These are phyloP conservation scores for Serrognathus titanus DNA, from an alignment of 2,888 invertebrate species.

Conservation along the genomic window DNA sequence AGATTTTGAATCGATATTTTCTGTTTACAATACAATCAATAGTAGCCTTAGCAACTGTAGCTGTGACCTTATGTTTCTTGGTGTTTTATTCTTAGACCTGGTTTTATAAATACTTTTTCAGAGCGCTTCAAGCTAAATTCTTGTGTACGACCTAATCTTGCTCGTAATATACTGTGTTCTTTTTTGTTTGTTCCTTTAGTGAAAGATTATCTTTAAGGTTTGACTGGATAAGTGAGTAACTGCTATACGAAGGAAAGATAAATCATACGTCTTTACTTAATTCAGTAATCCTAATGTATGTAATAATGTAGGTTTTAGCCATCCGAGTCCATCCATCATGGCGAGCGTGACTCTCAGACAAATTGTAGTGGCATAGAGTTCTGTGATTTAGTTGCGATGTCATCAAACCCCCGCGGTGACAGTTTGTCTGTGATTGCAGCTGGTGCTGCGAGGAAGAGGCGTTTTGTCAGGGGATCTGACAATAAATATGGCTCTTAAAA, in stretches of 20 bases:
- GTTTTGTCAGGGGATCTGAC: neutral
- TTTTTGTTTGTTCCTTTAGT: neutral
- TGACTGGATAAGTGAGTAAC: neutral
- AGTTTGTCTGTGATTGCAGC: slow-evolving; percentile 20
- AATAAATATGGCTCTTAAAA: neutral
- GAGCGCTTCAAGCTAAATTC: neutral
- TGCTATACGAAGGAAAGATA: slow-evolving; percentile 6
- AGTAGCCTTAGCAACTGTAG: too few species aligned
- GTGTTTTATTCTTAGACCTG: neutral
- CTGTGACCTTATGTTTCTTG: too few species aligned
- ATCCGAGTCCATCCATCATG: slow-evolving; percentile 21
- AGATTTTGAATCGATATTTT: too few species aligned
- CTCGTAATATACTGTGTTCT: neutral
- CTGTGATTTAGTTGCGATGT: slow-evolving; percentile 21
- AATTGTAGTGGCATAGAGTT: slow-evolving; percentile 22
- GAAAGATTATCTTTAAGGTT: neutral
- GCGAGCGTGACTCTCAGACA: slow-evolving; percentile 20
- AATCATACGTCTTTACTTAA: slow-evolving; percentile 20
- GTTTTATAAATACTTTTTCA: neutral
- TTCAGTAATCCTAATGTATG: slow-evolving; percentile 26
- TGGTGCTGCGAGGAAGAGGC: neutral
- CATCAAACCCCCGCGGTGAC: slow-evolving; percentile 24
- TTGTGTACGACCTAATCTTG: neutral
- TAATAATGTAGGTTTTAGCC: slow-evolving; percentile 25
- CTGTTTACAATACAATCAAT: too few species aligned